These are phyloP conservation scores for Drosophila flavopinicola DNA, from an alignment of 2,888 invertebrate species.

Conservation along the genomic window DNA sequence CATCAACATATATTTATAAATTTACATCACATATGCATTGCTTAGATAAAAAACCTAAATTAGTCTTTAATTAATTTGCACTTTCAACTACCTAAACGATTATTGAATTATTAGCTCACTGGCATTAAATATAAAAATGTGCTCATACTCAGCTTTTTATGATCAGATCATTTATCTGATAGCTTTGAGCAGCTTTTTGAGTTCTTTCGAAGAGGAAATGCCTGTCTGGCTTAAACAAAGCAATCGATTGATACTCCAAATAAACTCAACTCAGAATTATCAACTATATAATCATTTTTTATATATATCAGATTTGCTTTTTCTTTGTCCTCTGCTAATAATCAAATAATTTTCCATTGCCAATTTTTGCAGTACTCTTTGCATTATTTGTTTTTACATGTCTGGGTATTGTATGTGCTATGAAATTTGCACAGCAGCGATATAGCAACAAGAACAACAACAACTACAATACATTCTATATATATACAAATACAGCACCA, in stretches of 20 bases:
- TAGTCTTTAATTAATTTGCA: not conserved
- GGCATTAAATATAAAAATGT: conserved; percentile 1
- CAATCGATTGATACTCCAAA: not conserved
- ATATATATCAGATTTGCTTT: not conserved
- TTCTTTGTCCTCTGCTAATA: not conserved
- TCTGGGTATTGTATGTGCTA: conserved; percentile 16
- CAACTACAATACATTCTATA: conserved; percentile 18
- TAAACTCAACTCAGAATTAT: not conserved
- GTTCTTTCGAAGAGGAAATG: not conserved
- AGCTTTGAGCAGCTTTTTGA: not conserved
- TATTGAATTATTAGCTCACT: conserved; percentile 7
- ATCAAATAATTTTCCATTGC: conserved; percentile 27
- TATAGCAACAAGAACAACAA: conserved; percentile 28
- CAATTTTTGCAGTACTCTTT: conserved; percentile 7
- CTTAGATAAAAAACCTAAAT: not conserved
- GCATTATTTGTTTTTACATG: not conserved
- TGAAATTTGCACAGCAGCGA: conserved; percentile 44
- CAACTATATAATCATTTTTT: not conserved
- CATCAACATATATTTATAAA: no score
- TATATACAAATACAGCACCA: no score
- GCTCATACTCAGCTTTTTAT: not conserved
- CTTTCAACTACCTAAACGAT: not conserved
- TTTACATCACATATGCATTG: no score
- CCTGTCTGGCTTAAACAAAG: not conserved
- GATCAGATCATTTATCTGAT: not conserved